Evolutionary conservation across 1,140 invertebrate genomes (phyloP), one percentile per base, ranked within the genome.

Genomic region (Trachymyrmex septentrionalis): DNA sequence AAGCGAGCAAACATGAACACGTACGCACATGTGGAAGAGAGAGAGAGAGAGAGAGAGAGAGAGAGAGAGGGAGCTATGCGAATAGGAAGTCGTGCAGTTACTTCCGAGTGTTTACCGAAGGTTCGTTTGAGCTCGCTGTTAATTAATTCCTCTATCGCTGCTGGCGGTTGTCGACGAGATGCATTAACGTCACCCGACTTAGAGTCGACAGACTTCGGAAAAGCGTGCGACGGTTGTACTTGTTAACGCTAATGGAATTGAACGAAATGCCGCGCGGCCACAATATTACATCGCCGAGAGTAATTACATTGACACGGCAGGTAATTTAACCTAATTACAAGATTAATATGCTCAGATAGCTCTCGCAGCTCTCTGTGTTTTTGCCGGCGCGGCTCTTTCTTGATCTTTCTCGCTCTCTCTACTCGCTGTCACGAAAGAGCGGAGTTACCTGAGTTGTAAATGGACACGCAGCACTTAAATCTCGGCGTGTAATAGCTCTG

Each of bases 81-180:
- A 81, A 16, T 55, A 44, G 61, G 75, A 89, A 89, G 82, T 81
- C 57, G 38, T 24, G 50, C 57, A 63, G 61, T 80, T 55, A 89
- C 86, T 90, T 90, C 21, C 88, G 59, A 81, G 73, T 89, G 89
- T 90, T 90, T 87, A 75, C 63, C 80, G 50, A 84, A 85, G 88
- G 88, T 90, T 89, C 75, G 89, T 90, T 90, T 90, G 80, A 89
- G 80, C 64, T 80, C 48, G 53, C 69, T 85, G 86, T 90, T 89
- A 90, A 90, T 90, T 90, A 87, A 90, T 89, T 89, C 72, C 86
- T 75, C 34, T 71, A 84, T 64, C 63, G 85, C 66, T 71, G 38
- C 57, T 50, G 78, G 50, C 55, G 72, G 72, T 84, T 77, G 44
- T 27, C 55, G 38, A 27, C 71, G 55, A 75, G 80, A 84, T 77